Percentiles rank a stretch among this genome's conserved stretches.
Evolutionary conservation across 2,797 vertebrate genomes (phyloP).

Genomic region (Phyllotis vaccarum): DNA sequence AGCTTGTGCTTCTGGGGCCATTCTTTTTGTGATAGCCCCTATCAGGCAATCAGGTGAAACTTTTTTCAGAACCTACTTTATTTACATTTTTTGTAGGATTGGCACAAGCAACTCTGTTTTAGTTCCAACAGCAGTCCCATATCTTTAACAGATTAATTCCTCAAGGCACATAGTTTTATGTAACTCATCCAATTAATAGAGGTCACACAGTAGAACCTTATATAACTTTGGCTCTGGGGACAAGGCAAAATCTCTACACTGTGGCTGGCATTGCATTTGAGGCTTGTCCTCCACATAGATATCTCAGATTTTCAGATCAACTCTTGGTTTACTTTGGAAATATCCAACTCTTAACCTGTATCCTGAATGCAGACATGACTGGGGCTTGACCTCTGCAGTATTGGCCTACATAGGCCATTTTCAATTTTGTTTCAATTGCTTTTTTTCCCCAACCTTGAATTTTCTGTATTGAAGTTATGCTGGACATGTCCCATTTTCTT

Average conservation of each 20-base stretch:
- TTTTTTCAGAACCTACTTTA: neutral
- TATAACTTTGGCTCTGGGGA: neutral
- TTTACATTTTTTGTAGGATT: neutral
- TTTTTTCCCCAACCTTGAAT: neutral
- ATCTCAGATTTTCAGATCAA: neutral
- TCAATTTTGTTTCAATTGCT: neutral
- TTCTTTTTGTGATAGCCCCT: neutral
- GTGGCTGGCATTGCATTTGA: neutral
- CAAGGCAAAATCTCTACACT: neutral
- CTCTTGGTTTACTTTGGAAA: neutral
- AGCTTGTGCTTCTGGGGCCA: neutral
- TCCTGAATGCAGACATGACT: neutral
- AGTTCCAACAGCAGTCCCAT: neutral
- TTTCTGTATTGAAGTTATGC: neutral
- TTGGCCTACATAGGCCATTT: neutral
- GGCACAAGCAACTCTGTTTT: neutral
- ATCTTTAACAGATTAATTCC: slow-evolving; percentile 6
- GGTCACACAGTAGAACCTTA: neutral
- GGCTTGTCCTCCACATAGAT: neutral
- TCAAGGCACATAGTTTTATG: neutral
- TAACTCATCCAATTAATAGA: slow-evolving; percentile 9
- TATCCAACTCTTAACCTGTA: neutral
- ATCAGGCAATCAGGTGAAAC: neutral
- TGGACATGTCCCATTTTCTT: neutral
- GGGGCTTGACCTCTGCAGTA: neutral